A percentile compares a stretch with the other conserved stretches of the same genome.
These are phyloP conservation scores for Acyrthosiphon pisum DNA, from an alignment of 1,140 invertebrate species.

Conservation along the genomic window DNA sequence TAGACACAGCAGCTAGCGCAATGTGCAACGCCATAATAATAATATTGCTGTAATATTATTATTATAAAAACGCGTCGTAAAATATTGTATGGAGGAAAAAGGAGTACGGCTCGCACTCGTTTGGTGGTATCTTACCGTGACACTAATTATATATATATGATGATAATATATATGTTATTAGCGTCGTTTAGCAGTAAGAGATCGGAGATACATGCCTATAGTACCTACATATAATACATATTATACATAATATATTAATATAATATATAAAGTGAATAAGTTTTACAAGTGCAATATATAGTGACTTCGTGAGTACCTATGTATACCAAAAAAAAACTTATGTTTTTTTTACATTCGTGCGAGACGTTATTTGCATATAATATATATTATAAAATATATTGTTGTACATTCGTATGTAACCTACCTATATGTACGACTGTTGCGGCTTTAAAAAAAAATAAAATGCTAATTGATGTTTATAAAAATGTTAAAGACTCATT, in stretches of 20 bases:
- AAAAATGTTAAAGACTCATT: constrained; percentile 19
- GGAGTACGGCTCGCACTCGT: neutral
- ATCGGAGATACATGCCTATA: neutral
- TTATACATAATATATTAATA: too few relatives aligned
- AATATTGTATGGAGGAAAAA: too few relatives aligned
- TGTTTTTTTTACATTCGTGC: neutral
- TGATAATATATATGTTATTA: neutral
- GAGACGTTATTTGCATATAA: neutral
- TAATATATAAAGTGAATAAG: neutral
- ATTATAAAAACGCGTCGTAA: too few relatives aligned
- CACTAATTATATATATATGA: neutral
- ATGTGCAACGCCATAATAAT: too few relatives aligned
- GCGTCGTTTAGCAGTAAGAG: neutral
- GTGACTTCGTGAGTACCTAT: neutral
- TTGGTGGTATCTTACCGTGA: neutral
- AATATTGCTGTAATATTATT: too few relatives aligned
- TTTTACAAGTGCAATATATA: neutral
- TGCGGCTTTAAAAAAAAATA: neutral
- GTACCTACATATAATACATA: too few relatives aligned
- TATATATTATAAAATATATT: neutral
- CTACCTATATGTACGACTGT: neutral
- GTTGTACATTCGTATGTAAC: neutral
- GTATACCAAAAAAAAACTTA: neutral
- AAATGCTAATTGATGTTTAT: constrained; percentile 15
- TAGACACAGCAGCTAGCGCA: too few relatives aligned